These are phyloP conservation scores for Nysson spinosus DNA, from an alignment of 2,888 invertebrate species.

Conservation along the genomic window DNA sequence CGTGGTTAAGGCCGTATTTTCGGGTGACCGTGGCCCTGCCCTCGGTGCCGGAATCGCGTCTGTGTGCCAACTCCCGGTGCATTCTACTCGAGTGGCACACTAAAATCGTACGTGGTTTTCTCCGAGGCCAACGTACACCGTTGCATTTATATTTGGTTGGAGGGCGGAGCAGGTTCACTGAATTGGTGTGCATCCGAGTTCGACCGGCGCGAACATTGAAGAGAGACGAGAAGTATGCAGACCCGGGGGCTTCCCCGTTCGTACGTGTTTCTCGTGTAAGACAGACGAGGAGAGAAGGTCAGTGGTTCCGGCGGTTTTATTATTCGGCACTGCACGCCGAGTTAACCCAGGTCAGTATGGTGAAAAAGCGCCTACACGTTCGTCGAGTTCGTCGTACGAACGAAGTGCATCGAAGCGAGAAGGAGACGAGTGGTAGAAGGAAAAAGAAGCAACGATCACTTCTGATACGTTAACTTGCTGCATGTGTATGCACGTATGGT, in stretches of 20 bases:
- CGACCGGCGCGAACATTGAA: constrained; percentile 2
- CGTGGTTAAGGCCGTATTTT: constrained; percentile 68
- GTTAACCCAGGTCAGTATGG: constrained; percentile 76
- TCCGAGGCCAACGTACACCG: constrained; percentile 32
- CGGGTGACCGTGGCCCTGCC: constrained; percentile 76
- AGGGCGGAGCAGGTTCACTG: constrained; percentile 43
- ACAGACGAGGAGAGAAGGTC: constrained; percentile 59
- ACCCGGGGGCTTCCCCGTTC: not conserved
- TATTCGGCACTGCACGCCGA: constrained; percentile 72
- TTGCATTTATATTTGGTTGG: constrained; percentile 57
- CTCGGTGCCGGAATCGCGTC: constrained; percentile 61
- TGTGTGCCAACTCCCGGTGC: constrained; percentile 64
- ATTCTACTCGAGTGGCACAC: constrained; percentile 39
- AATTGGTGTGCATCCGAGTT: constrained; percentile 7
- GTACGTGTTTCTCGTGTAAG: constrained; percentile 1
- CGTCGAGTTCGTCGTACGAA: constrained; percentile 34
- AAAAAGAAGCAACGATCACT: constrained; percentile 3
- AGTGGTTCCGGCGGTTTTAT: constrained; percentile 71
- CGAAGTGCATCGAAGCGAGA: constrained; percentile 36
- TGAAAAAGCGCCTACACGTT: constrained; percentile 61
- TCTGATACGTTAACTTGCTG: constrained; percentile 19
- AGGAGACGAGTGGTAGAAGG: not conserved
- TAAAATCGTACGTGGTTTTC: not conserved
- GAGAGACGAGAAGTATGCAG: too few relatives aligned
- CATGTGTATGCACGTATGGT: constrained; percentile 10